A percentile compares a stretch with the other conserved stretches of the same genome.
Evolutionary conservation across 2,797 vertebrate genomes (phyloP).

Genomic region (Bradypodion ventrale): DNA sequence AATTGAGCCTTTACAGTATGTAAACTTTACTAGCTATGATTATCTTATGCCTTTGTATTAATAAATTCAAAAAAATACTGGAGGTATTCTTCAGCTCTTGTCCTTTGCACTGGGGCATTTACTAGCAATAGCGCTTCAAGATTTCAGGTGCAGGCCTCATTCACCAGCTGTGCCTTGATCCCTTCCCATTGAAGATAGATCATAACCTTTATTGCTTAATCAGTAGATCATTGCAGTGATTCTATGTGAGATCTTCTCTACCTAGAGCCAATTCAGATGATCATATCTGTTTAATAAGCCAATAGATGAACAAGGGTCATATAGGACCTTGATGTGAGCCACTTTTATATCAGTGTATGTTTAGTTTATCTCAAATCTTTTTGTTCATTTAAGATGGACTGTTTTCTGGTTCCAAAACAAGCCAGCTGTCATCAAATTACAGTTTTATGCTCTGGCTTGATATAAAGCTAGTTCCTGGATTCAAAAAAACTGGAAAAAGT

Average conservation of each 20-base stretch:
- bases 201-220: too few species aligned
- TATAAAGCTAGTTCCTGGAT: background rate
- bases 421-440: background rate
- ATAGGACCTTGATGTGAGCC: background rate
- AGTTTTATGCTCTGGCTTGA: background rate
- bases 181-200: background rate
- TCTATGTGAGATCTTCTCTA: background rate
- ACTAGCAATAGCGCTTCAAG: background rate
- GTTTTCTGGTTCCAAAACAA: background rate
- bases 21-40: background rate
- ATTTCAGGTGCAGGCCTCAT: background rate
- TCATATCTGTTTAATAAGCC: background rate
- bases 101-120: background rate
- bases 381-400: background rate
- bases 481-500: too few species aligned
- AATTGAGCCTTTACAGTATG: background rate
- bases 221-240: too few species aligned
- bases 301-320: background rate
- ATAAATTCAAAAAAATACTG: conserved; percentile 1
- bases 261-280: background rate
- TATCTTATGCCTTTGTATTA: background rate
- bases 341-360: background rate
- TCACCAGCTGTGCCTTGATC: background rate
- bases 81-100: background rate
- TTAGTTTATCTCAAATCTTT: background rate